Conservation (phyloP, 2,797 vertebrate species). For the Lerista edwardsae region DNA sequence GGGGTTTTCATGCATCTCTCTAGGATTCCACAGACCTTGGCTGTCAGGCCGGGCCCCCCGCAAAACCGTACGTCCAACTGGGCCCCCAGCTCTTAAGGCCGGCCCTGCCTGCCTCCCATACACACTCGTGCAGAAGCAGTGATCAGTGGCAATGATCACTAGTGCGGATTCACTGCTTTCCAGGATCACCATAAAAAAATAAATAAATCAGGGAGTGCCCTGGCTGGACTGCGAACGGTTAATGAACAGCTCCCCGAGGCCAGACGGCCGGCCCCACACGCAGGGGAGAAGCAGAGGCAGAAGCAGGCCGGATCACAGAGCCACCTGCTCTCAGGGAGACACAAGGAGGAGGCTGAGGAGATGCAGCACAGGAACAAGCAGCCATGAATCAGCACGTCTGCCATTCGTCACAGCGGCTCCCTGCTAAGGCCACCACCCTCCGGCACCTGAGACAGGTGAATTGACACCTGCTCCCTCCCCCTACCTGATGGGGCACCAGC, state of each 20-base stretch:
- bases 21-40: too few species aligned
- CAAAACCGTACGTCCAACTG: too few species aligned
- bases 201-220: not conserved
- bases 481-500: too few species aligned
- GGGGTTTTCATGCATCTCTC: too few species aligned
- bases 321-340: rapidly evolving
- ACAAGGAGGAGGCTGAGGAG: not conserved
- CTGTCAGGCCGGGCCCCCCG: too few species aligned
- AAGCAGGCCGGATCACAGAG: not conserved
- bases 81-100: too few species aligned
- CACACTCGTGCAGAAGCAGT: not conserved
- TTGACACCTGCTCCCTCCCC: too few species aligned
- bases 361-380: too few species aligned
- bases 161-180: conserved; percentile 2
- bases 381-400: not conserved
- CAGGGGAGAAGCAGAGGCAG: rapidly evolving
- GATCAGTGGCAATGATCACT: not conserved
- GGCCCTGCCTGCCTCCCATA: not conserved
- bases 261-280: rapidly evolving
- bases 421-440: too few species aligned
- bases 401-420: not conserved
- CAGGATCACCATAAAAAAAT: not conserved
- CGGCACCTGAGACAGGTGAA: too few species aligned
- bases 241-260: not conserved
- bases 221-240: rapidly evolving